Base-by-base conservation (phyloP, 2,797 vertebrate genomes). In the Syndactyla subalaris region DNA sequence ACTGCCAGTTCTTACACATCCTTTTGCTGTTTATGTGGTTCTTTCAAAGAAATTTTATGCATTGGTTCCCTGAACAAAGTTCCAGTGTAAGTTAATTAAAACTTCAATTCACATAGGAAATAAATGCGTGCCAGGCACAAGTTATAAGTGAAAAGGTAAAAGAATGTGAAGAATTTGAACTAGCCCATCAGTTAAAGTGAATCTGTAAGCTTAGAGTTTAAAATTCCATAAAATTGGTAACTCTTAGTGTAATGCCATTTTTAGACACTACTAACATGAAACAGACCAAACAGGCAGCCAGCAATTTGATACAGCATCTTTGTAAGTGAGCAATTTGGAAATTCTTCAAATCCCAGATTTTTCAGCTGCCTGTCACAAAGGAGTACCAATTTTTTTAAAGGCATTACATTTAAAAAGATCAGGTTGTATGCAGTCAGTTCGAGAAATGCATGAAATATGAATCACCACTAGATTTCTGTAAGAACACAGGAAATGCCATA, bases 131-230 rank as follows among this genome's bases (percentile, higher is more conserved):
- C 48, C 63, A 91, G 85, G 70, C 70, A 82, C 66, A 88, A 59
- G 55, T 73, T 74, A 84, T n/a, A 88, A 77, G 74, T 24, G 3
- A 80, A 85, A 94, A 92, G 34, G 45, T 70, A 51, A 73, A 92
- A 85, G 66, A 90, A 92, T 49, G 36, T 46, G 38, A 91, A 81
- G 91, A 94, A 96, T 92, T 95, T 92, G 68, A 70, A 72, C 32
- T 27, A 86, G 95, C 26, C 18, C 59, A 92, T 88, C 76, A 61
- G 63, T 81, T 75, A 57, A 20, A 81, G 55, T 30, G 66, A 82
- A 76, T 90, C 51, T 61, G 34, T 83, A 81, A 88, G 23, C 66
- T 91, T 45, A 36, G 62, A 75, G 55, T 72, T 88, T 84, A 74
- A 76, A 93, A 84, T 57, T 59, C 63, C 70, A 54, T 73, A 45